A percentile compares a stretch with the other conserved stretches of the same genome.
phyloP scores from a whole-genome alignment of 2,888 invertebrate genomes.

The Acanthopleura granulata region DNA sequence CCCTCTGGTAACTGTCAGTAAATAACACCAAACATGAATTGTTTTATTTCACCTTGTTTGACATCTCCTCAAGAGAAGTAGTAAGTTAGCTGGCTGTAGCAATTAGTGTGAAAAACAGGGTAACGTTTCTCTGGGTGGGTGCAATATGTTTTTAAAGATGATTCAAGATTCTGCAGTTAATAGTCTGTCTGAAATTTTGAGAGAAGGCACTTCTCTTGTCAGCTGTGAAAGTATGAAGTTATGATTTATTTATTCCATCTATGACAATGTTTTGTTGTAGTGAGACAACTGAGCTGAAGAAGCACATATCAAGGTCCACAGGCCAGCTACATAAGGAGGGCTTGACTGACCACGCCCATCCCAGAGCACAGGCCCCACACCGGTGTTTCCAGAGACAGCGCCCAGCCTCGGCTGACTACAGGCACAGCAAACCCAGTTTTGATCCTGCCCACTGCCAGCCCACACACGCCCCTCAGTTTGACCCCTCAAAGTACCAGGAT shows the following conservation, averaged over 20 bases:
- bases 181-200: no score
- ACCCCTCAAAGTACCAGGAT: constrained; percentile 52
- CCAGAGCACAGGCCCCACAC: not conserved
- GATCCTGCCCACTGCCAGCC: not conserved
- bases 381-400: not conserved
- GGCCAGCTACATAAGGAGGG: constrained; percentile 6
- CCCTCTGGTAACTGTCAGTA: not conserved
- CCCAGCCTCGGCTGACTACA: not conserved
- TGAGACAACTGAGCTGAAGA: constrained; percentile 11
- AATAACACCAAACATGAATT: no score
- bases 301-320: constrained; percentile 2
- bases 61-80: not conserved
- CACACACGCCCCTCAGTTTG: constrained; percentile 40
- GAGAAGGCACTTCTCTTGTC: no score
- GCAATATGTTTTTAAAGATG: no score
- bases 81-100: not conserved
- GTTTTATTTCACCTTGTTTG: not conserved
- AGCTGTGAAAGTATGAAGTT: no score
- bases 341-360: not conserved
- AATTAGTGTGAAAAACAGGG: not conserved
- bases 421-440: not conserved
- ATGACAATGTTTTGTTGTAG: not conserved
- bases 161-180: no score
- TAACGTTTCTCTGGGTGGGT: no score
- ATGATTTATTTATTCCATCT: no score